Base-by-base conservation (phyloP, 2,888 invertebrate species). In the Parnassius glacialis region DNA sequence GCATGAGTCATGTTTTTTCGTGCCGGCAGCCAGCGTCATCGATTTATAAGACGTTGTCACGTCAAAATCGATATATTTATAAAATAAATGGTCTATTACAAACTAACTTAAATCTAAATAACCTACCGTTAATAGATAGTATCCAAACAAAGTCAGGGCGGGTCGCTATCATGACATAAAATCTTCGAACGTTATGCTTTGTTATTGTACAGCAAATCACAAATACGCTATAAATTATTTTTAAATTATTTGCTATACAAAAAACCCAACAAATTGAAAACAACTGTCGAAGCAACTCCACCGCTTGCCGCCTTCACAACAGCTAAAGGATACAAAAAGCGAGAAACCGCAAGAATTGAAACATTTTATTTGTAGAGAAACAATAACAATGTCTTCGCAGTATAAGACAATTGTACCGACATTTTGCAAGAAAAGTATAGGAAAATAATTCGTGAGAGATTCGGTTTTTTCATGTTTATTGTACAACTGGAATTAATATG, bases 361-460 rank as follows among this genome's bases (percentile, higher is more conserved):
- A 59, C 59, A 59, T 63, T 59, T 63, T 58, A 41, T 58, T 57
- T 62, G 51, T 20, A 13, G 47, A 47, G 56, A 59, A 63, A 54
- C 54, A 57, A 62, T 52, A 59, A 59, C 63, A 59, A 63, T 63
- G 63, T 56, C 48, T 52, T 59, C 48, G 63, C 63, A 43, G 59
- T 20, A 63, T 63, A 56, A 58, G 55, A 62, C 58, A 58, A 62
- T 55, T 60, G 59, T 57, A 41, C 48, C 9, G 10, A 7, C 9
- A 12, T 42, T 42, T 51, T 57, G 41, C n/a, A 5, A 16, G 43
- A 48, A 48, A 48, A 48, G 10, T 48, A 48, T 48, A n/a, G 54
- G 43, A 54, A 54, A 54, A 44, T 34, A 16, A 52, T 52, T n/a
- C 3, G n/a, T n/a, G 34, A n/a, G 34, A 5, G 7, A 7, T 34